Conservation (phyloP, 2,797 vertebrate genomes). For the Sardinella longiceps region DNA sequence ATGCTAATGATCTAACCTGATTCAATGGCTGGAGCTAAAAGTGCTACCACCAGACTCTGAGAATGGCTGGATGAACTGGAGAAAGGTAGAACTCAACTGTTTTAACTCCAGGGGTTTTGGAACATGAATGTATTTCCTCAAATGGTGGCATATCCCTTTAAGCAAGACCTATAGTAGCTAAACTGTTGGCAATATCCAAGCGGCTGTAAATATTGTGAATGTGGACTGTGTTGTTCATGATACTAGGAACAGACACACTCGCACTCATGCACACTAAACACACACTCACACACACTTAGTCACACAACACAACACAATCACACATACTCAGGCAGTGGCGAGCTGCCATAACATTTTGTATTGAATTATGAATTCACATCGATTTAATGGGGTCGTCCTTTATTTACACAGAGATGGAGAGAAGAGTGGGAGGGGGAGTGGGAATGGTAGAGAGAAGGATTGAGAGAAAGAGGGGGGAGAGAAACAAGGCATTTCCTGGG, state of each 20-base stretch:
- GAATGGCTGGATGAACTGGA: too few species aligned
- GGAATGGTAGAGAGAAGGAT: not conserved
- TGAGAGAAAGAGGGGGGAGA: not conserved
- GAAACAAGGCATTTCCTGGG: conserved; percentile 32
- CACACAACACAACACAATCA: not conserved
- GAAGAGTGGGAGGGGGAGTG: not conserved
- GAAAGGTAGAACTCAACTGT: too few species aligned
- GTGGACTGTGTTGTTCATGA: not conserved
- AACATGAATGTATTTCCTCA: too few species aligned
- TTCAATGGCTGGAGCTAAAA: too few species aligned
- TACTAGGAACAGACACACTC: not conserved
- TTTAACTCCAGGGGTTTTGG: too few species aligned
- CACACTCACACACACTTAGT: not conserved
- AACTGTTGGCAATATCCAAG: not conserved
- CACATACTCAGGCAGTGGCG: conserved; percentile 5
- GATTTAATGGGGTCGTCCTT: conserved; percentile 40
- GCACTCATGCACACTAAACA: not conserved
- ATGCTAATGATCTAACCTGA: too few species aligned
- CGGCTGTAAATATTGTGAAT: not conserved
- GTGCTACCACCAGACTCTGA: too few species aligned
- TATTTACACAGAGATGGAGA: conserved; percentile 14
- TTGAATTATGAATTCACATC: conserved; percentile 42
- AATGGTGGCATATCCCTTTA: too few species aligned
- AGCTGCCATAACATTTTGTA: conserved; percentile 38
- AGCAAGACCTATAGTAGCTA: too few species aligned